These are phyloP conservation scores for Antrozous pallidus DNA, from an alignment of 2,797 vertebrate species.

Conservation along the genomic window DNA sequence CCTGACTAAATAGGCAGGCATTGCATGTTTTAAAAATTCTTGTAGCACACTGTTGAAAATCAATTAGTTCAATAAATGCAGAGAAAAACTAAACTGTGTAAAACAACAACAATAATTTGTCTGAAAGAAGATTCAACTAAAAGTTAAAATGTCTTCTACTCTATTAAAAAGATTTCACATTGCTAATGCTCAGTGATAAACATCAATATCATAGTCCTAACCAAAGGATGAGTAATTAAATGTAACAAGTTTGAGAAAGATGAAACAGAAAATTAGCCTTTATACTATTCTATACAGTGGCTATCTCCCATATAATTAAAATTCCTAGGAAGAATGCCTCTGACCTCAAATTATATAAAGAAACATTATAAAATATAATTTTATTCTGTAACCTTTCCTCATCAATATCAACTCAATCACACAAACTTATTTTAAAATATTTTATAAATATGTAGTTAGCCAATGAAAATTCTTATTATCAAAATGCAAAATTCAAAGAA, in stretches of 20 bases:
- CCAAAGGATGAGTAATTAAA: neutral
- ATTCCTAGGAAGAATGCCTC: slow-evolving; percentile 10
- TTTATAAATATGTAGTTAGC: slow-evolving; percentile 6
- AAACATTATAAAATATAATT: neutral
- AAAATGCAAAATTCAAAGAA: slow-evolving; percentile 34
- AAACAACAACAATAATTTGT: neutral
- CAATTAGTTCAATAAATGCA: slow-evolving; percentile 5
- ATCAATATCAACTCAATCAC: slow-evolving; percentile 1
- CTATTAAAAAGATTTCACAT: neutral
- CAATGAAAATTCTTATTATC: slow-evolving; percentile 4
- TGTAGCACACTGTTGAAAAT: neutral
- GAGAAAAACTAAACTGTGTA: neutral
- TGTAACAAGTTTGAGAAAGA: neutral
- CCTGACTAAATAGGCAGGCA: neutral
- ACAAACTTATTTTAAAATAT: slow-evolving; percentile 24
- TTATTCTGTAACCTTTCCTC: neutral
- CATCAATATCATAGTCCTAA: neutral
- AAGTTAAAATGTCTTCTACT: neutral
- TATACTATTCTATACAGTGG: neutral
- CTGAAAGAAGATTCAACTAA: slow-evolving; percentile 9
- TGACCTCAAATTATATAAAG: neutral
- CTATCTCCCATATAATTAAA: neutral
- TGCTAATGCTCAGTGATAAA: neutral
- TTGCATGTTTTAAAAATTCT: neutral
- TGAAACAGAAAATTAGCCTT: neutral